A percentile compares a stretch with the other conserved stretches of the same genome.
phyloP scores from a whole-genome alignment of 2,113 vertebrate genomes.

The Illadopsis cleaveri region DNA sequence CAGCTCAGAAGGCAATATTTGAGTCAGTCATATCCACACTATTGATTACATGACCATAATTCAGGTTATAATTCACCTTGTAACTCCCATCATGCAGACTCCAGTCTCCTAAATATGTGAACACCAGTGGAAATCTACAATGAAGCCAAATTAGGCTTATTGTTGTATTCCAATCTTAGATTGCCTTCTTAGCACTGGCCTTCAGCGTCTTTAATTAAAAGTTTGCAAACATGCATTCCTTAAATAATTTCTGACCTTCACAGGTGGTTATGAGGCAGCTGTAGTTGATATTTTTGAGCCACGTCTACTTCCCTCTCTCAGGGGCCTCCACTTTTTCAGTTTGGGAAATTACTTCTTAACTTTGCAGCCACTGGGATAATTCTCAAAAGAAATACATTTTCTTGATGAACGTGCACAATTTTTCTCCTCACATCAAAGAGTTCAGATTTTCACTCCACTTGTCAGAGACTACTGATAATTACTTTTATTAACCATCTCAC shows the following conservation, averaged over 20 bases:
- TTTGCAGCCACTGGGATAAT: background rate
- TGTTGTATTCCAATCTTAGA: background rate
- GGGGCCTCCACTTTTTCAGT: background rate
- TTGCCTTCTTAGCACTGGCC: background rate
- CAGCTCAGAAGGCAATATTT: background rate
- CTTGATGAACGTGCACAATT: background rate
- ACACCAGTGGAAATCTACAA: background rate
- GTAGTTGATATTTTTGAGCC: background rate
- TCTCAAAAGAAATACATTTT: background rate
- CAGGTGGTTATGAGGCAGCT: background rate
- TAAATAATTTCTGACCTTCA: conserved; percentile 10
- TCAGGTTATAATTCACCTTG: background rate
- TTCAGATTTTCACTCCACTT: background rate
- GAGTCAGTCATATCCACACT: background rate
- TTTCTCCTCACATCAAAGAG: background rate
- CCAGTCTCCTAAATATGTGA: background rate
- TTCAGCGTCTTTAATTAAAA: background rate
- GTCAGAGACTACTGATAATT: background rate
- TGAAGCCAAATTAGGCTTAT: background rate
- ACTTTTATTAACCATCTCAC: background rate
- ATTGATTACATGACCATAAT: background rate
- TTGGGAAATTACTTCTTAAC: background rate
- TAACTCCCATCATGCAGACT: background rate
- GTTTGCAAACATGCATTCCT: background rate
- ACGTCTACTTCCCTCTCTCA: background rate